Evolutionary conservation across 2,113 vertebrate genomes (phyloP).

Genomic region (Dicerorhinus sumatrensis): DNA sequence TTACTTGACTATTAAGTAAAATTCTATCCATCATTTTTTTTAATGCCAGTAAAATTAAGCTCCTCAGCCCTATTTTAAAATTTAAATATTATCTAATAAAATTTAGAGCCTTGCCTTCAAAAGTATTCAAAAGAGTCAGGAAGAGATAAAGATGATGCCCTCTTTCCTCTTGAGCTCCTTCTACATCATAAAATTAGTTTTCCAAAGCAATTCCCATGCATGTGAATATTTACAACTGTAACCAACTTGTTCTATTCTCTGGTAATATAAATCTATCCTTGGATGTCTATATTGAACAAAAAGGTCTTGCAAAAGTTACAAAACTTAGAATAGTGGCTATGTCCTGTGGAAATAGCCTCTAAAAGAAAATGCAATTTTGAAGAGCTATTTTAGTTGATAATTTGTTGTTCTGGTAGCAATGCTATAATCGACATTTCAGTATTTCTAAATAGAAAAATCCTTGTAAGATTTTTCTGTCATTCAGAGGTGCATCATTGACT

Average conservation of each 20-base stretch:
- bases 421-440: background rate
- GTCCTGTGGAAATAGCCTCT: background rate
- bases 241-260: background rate
- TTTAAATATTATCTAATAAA: background rate
- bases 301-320: background rate
- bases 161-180: background rate
- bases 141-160: background rate
- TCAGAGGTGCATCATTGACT: background rate
- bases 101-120: slow-evolving; percentile 14
- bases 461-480: background rate
- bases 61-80: background rate
- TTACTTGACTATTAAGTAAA: slow-evolving; percentile 23
- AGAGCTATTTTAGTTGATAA: background rate
- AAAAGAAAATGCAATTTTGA: background rate
- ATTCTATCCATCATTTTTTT: background rate
- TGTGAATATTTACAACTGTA: background rate
- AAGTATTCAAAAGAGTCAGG: background rate
- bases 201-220: background rate
- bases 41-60: background rate
- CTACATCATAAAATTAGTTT: background rate
- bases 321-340: background rate
- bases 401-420: background rate
- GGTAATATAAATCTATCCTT: background rate
- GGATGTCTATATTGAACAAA: background rate
- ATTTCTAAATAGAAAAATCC: background rate